Base-by-base conservation (phyloP, 2,113 vertebrate genomes). In the Macrotus californicus region DNA sequence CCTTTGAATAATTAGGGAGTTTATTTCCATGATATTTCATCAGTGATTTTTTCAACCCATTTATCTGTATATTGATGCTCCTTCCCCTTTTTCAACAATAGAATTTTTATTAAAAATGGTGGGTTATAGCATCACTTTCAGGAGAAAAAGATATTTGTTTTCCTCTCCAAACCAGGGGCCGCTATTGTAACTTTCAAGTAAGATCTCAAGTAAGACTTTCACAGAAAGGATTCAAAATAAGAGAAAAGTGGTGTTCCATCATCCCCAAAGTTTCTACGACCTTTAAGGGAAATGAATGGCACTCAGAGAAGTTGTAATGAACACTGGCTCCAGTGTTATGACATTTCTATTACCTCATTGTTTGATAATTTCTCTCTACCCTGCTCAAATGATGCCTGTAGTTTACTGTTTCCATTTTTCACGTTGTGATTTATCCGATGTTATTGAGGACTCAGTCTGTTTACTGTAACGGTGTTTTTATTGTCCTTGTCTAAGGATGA, bases 391-490 rank as follows among this genome's bases (percentile, higher is more conserved):
- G 80, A 95, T 95, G 67, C 92, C 87, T 50, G 0, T 18, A 10
- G 29, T 92, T 26, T 84, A 72, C 39, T 70, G 83, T 94, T 97
- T 97, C 29, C 8, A 73, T 90, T 97, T 96, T 96, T 94, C 34
- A 93, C 90, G 54, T 70, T 79, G 70, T 97, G 82, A 94, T 98
- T 97, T 98, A 97, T 96, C 64, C 10, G 16, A 14, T 92, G 76
- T 92, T 83, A 80, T 82, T 96, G 97, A 91, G 43, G 87, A 94
- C 34, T 76, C 94, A 92, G 87, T 95, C 93, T 97, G 73, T 87
- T 98, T 98, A 97, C 89, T 94, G 87, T 97, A 98, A 95, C 54
- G 89, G 59, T 96, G 91, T 97, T 97, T 98, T 98, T 97, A 97
- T 98, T 97, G 97, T 95, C 88, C 72, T 96, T 95, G 87, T 95